Conservation (phyloP, 2,888 invertebrate genomes). For the Anodontia alba region DNA sequence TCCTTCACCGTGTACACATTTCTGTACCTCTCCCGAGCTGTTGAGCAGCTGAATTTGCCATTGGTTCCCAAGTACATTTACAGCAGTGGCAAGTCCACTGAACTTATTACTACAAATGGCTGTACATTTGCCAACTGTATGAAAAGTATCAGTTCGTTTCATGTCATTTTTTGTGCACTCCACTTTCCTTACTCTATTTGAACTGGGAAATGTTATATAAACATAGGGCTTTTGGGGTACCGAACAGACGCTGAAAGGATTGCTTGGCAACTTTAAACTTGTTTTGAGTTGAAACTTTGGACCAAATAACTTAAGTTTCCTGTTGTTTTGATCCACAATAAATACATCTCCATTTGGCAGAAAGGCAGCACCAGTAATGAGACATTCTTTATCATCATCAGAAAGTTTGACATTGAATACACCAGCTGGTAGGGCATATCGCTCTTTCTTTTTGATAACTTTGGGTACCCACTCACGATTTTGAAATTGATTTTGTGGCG, state of each 20-base stretch:
- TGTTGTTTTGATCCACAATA: conserved; percentile 49
- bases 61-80: conserved; percentile 50
- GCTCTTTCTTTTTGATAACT: conserved; percentile 33
- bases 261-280: conserved; percentile 45
- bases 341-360: conserved; percentile 54
- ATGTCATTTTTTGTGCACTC: conserved; percentile 42
- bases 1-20: conserved; percentile 51
- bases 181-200: conserved; percentile 46
- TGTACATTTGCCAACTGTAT: conserved; percentile 51
- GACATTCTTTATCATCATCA: conserved; percentile 51
- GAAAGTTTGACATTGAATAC: conserved; percentile 38
- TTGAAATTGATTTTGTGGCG: conserved; percentile 35
- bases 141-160: conserved; percentile 43
- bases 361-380: conserved; percentile 50
- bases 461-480: conserved; percentile 54
- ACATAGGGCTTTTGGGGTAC: conserved; percentile 36
- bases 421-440: conserved; percentile 47
- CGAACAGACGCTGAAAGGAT: conserved; percentile 34
- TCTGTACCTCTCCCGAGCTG: conserved; percentile 44
- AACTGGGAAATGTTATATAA: conserved; percentile 54
- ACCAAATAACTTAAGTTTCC: conserved; percentile 52
- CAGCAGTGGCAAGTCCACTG: conserved; percentile 49
- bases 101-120: conserved; percentile 52
- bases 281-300: conserved; percentile 38
- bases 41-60: conserved; percentile 60